Evolutionary conservation across 2,888 invertebrate genomes (phyloP), one percentile per base, ranked within the genome.

Genomic region (Lasioglossum pauxillum): DNA sequence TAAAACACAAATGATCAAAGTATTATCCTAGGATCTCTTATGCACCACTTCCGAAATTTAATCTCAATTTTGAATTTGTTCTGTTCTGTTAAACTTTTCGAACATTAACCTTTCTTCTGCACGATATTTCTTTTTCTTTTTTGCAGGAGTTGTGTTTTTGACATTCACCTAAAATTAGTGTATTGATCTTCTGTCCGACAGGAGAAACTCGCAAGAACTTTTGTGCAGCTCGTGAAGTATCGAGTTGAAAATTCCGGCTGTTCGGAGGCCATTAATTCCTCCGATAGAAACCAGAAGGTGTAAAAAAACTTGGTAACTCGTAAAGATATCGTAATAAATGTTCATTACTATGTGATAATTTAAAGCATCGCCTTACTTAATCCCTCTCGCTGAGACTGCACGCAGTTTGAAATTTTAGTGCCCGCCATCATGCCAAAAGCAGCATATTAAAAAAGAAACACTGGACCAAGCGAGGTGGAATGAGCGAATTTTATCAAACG

Each of bases 331-430:
- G 44, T 80, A 74, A 80, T 44, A 73, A 53, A 79, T 41, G 67
- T 82, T 23, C 73, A 14, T 67, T 31, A 31, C 23, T 27, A 38
- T n/a, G 31, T 19, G 44, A 57, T 72, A 72, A 81, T 78, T 81
- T 71, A 46, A 27, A 27, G 19, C 7, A 67, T 53, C 71, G 12
- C 27, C 12, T 75, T 23, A 12, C 35, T 49, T 27, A 60, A 72
- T 67, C 35, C 19, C 8, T 67, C 35, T 67, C 31, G 19, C 19
- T 16, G 35, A 16, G 19, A 35, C 67, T 31, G 8, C 67, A 19
- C 67, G 67, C 19, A 67, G 35, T 67, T 67, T 67, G 16, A 67
- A 67, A 31, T 67, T 67, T 67, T 67, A 67, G 19, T 19, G 5
- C 35, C 35, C 7, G 19, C 16, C 8, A 19, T 67, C 67, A 19